phyloP scores from a whole-genome alignment of 92 coral and sea anemone species.

The Galaxea fascicularis region DNA sequence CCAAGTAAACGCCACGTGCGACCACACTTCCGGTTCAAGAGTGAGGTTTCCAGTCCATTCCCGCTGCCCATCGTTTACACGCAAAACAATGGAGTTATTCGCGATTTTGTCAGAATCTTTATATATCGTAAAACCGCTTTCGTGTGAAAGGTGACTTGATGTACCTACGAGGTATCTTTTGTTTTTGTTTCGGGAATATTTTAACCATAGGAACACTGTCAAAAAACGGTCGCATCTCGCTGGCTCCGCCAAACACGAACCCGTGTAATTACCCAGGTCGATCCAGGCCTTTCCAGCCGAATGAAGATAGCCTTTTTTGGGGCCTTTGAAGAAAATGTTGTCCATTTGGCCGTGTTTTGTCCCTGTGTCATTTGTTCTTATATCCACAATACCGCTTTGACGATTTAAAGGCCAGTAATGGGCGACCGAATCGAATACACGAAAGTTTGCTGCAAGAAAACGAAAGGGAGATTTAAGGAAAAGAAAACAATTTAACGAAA shows the following conservation, averaged over 20 bases:
- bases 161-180: constrained; percentile 74
- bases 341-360: constrained; percentile 54
- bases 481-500: too few species aligned
- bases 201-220: constrained; percentile 82
- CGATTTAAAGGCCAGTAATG: constrained; percentile 87
- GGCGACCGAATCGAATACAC: constrained; percentile 1
- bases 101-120: constrained; percentile 50
- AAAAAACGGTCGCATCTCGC: constrained; percentile 49
- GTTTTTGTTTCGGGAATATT: constrained; percentile 46
- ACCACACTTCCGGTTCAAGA: constrained; percentile 62
- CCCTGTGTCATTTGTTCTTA: constrained; percentile 63
- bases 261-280: constrained; percentile 67
- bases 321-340: constrained; percentile 53
- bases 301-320: constrained; percentile 65
- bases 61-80: constrained; percentile 56
- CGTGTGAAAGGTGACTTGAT: constrained; percentile 25
- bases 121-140: constrained; percentile 72
- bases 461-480: background rate
- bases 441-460: background rate
- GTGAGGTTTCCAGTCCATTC: constrained; percentile 65
- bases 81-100: constrained; percentile 52
- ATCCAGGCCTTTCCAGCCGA: constrained; percentile 58
- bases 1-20: constrained; percentile 84
- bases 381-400: constrained; percentile 50
- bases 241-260: constrained; percentile 75